A percentile compares a stretch with the other conserved stretches of the same genome.
These are phyloP conservation scores for Halotydeus destructor DNA, from an alignment of 1,140 invertebrate genomes.

Conservation along the genomic window DNA sequence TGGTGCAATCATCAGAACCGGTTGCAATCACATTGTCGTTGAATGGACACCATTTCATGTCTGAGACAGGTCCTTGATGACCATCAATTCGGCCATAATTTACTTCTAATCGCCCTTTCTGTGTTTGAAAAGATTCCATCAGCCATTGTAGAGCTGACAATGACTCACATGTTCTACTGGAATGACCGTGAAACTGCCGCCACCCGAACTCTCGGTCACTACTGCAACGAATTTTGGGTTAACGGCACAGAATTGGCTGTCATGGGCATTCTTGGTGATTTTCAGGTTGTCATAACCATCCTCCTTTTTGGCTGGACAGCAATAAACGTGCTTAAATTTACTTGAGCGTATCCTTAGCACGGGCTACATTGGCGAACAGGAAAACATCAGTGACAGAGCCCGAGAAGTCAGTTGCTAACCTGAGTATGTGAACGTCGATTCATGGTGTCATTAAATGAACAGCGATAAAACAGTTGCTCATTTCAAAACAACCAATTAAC, in stretches of 20 bases:
- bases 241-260: slow-evolving; percentile 93
- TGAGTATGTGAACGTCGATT: too few species aligned
- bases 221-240: slow-evolving; percentile 98
- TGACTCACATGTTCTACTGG: slow-evolving; percentile 61
- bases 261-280: slow-evolving; percentile 94
- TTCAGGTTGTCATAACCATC: slow-evolving; percentile 97
- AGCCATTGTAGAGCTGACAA: background rate
- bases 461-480: too few species aligned
- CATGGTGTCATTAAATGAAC: too few species aligned
- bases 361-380: too few species aligned
- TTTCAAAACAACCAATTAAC: too few species aligned
- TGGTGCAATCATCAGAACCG: slow-evolving; percentile 74
- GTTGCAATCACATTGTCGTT: slow-evolving; percentile 90
- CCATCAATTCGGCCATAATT: slow-evolving; percentile 54
- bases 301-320: slow-evolving; percentile 80
- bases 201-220: slow-evolving; percentile 74
- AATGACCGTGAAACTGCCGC: slow-evolving; percentile 74
- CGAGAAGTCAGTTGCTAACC: too few species aligned
- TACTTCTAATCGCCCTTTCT: slow-evolving; percentile 23
- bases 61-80: slow-evolving; percentile 55
- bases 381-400: too few species aligned
- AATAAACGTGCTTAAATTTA: slow-evolving; percentile 97
- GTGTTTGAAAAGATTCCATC: background rate
- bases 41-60: slow-evolving; percentile 76
- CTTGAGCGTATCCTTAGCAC: slow-evolving; percentile 63